Conservation (phyloP, 2,888 invertebrate species). For the Drosophila suboccidentalis region DNA sequence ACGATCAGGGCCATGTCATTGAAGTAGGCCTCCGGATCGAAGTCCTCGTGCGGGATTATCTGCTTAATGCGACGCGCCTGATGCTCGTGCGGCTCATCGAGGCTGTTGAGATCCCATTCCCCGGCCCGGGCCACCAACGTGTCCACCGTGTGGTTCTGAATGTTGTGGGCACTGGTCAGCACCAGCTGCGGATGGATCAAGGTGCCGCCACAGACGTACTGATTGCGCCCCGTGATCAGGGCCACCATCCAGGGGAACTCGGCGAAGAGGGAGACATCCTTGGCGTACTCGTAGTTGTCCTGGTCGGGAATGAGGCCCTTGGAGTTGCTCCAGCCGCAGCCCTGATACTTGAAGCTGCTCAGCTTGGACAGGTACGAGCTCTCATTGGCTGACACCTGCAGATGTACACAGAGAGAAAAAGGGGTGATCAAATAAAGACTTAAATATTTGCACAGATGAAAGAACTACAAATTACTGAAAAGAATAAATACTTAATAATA, state of each 20-base stretch:
- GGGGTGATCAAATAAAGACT: not conserved
- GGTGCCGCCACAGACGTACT: constrained; percentile 93
- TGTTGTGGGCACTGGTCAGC: constrained; percentile 92
- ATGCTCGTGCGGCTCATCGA: constrained; percentile 89
- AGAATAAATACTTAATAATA: too few species aligned
- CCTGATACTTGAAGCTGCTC: constrained; percentile 47
- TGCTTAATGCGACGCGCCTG: constrained; percentile 88
- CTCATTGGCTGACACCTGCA: constrained; percentile 37
- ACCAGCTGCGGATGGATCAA: constrained; percentile 91
- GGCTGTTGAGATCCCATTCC: constrained; percentile 92
- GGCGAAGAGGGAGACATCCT: constrained; percentile 89
- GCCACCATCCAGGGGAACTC: constrained; percentile 95
- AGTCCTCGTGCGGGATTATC: constrained; percentile 85
- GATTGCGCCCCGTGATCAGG: constrained; percentile 77
- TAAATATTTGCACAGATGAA: too few species aligned
- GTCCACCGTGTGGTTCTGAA: constrained; percentile 60
- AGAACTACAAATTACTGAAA: too few species aligned
- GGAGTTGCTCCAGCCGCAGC: constrained; percentile 90
- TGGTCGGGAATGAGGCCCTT: constrained; percentile 91
- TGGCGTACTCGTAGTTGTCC: constrained; percentile 85
- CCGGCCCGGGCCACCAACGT: constrained; percentile 88
- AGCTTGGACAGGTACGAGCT: constrained; percentile 47
- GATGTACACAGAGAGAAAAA: not conserved
- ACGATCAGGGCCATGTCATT: constrained; percentile 91
- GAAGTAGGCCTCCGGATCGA: constrained; percentile 88